Base-by-base conservation (phyloP, 2,888 invertebrate genomes). In the Julus scandinavius region DNA sequence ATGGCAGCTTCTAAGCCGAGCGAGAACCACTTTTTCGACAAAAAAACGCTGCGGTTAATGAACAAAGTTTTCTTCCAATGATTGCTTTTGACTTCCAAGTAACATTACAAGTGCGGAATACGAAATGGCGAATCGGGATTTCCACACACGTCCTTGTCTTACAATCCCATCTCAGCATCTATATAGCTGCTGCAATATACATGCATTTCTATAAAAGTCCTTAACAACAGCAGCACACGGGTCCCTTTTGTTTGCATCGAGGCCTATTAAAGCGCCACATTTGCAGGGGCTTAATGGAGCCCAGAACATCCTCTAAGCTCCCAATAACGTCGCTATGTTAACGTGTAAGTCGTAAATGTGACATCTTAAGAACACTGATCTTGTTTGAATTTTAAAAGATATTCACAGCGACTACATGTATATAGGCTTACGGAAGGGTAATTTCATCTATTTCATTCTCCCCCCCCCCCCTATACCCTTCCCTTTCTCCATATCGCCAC, bases 41-140 rank as follows among this genome's bases (percentile, higher is more conserved):
- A 87, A 87, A 86, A 87, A 63, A 87, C 41, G 50, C n/a, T 87
- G 87, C 54, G 87, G 87, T 87, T 87, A 87, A 87, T 87, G 87
- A 87, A 87, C 87, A 87, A 87, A 87, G 54, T 87, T 87, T 63
- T 87, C 87, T 87, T 87, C 41, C 63, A 63, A 63, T 87, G 87
- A 87, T 87, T 87, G 54, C 87, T 87, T 87, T 87, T 58, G 50
- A 45, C 85, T 85, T 85, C 85, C 85, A 49, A 50, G 45, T 85
- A 85, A 85, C 85, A 50, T 49, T 45, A 85, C 85, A 29, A 85
- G 85, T 85, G 50, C 50, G 45, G 85, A 85, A 85, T 85, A 85
- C 85, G 45, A 85, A 85, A 45, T 85, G 29, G 29, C 45, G 29
- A 85, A 45, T 85, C 50, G 85, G 85, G 49, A 85, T 85, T 85